Evolutionary conservation across 2,113 vertebrate species (phyloP), one percentile per base, ranked within the genome.

Genomic region (Podarcis muralis): DNA sequence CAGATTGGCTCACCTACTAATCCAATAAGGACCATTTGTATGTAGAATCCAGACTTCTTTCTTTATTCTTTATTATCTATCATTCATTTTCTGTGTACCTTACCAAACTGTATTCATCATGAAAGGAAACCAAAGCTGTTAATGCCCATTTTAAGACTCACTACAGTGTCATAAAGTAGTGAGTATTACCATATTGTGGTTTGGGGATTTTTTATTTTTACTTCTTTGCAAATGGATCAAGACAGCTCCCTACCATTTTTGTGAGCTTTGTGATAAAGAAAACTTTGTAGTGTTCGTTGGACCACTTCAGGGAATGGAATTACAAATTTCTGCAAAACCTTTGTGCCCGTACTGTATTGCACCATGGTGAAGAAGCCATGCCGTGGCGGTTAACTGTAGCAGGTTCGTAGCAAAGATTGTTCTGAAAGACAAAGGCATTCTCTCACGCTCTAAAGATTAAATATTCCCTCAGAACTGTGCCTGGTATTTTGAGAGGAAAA

Each of bases 291-390:
- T 59, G 37, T 25, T 62, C 35, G 71, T 27, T 35, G 85, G 27
- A 74, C 2, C 3, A 30, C 32, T 85, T 18, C 65, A 3, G 13
- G 75, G 1, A 15, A 9, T 32, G 43, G 35, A 22, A 74, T 4
- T 59, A 23, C 2, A 74, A 89, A 89, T 78, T 86, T 40, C 22
- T 89, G 48, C 3, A 83, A 89, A 90, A 76, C 78, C 2, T 16
- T 0, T 12, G 22, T 74, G 77, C 40, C 25, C 2, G 1, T 48
- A 48, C 48, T 48, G 48, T 11, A 48, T 48, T 48, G 48, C 48
- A 48, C 2, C 40, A n/a, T 37, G 83, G 75, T 86, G 16, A 1
- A 80, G n/a, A 86, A 57, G 18, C 75, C 23, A 23, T 40, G 37
- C 18, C 23, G 20, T 22, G 1, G 37, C 9, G 3, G 68, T 69